Evolutionary conservation across 2,888 invertebrate species (phyloP), one percentile per base, ranked within the genome.

Genomic region (Ichneumoninae sp.): DNA sequence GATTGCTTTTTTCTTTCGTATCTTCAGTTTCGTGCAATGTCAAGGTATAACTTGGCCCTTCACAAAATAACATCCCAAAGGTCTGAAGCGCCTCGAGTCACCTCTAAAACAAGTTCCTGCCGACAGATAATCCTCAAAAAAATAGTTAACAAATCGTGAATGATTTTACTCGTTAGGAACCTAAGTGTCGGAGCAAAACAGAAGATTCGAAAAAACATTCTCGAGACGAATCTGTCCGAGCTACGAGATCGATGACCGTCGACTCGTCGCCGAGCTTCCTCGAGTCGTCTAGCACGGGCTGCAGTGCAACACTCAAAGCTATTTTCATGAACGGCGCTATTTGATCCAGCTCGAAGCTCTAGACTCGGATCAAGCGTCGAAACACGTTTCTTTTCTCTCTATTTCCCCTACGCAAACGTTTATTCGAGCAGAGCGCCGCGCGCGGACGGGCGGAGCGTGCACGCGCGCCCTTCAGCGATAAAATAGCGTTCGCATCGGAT

Each of bases 271-370:
- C 52, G 19, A 52, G 50, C 52, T 5, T 52, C n/a, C 19, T 6
- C 52, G n/a, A 52, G 19, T 5, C 10, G 52, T 52, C 52, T 52
- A 52, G n/a, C 19, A 33, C 19, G n/a, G 63, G 6, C 13, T 33
- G 26, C 10, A 8, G 19, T n/a, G 26, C 33, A 30, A 68, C 33
- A 70, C 78, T 70, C 70, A 50, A 70, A 36, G 63, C 50, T 52
- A 63, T 80, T 80, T 54, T 80, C 71, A 80, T 73, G 44, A 73
- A 52, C 71, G 65, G n/a, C 52, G 79, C 36, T 65, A 33, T 19
- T 7, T 8, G 33, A 65, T 65, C 36, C 6, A 8, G 16, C 36
- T 63, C 30, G 63, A 63, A 19, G 33, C 63, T 63, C 63, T 26
- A n/a, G 10, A 10, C 8, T 54, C 22, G 54, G 7, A 22, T 22